phyloP scores from a whole-genome alignment of 1,140 invertebrate species.

The Calycopis cecrops region DNA sequence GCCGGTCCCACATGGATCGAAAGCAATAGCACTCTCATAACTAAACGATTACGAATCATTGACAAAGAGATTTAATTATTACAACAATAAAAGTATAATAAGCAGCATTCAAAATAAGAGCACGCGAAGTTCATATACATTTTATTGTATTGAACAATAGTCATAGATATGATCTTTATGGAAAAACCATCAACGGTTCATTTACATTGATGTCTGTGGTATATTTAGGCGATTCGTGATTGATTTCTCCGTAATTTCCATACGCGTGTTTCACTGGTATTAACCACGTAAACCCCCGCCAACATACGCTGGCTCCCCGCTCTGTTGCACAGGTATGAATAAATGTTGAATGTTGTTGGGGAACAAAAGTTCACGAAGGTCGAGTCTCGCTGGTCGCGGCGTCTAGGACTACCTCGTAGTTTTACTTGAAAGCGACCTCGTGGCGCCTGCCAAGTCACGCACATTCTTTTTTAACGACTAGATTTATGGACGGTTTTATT shows the following conservation, averaged over 20 bases:
- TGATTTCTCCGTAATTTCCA: constrained; percentile 72
- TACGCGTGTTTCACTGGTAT: constrained; percentile 68
- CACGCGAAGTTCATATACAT: constrained; percentile 2
- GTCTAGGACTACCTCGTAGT: constrained; percentile 65
- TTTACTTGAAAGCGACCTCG: constrained; percentile 56
- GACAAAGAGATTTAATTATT: too few relatives aligned
- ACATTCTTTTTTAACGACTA: constrained; percentile 64
- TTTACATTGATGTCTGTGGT: constrained; percentile 54
- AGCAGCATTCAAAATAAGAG: too few relatives aligned
- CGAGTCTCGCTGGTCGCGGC: constrained; percentile 38
- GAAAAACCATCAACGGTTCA: constrained; percentile 53
- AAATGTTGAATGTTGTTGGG: constrained; percentile 26
- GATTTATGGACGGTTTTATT: constrained; percentile 40
- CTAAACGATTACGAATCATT: too few relatives aligned
- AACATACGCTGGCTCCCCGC: constrained; percentile 28
- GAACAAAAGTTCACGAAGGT: constrained; percentile 34
- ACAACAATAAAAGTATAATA: too few relatives aligned
- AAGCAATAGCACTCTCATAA: too few relatives aligned
- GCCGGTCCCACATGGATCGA: too few relatives aligned
- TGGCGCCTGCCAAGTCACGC: constrained; percentile 70
- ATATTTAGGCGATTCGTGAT: constrained; percentile 68
- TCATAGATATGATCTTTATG: constrained; percentile 47
- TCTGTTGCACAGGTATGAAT: constrained; percentile 22
- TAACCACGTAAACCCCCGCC: constrained; percentile 56
- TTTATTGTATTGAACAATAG: constrained; percentile 27